These are phyloP conservation scores for Lepus europaeus DNA, from an alignment of 2,113 vertebrate species.

Conservation along the genomic window DNA sequence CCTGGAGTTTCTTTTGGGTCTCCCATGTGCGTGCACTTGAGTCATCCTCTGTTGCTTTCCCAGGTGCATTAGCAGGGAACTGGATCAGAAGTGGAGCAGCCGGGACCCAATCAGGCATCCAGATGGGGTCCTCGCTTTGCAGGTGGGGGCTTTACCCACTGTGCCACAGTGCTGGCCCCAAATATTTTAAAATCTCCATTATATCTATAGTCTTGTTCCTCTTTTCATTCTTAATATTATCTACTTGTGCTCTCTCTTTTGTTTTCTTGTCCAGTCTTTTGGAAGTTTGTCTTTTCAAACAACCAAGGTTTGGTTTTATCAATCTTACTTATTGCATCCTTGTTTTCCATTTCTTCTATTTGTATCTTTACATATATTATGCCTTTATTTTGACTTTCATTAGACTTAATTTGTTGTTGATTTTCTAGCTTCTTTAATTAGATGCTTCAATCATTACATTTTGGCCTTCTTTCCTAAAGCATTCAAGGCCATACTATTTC, in stretches of 20 bases:
- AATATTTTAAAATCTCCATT: neutral
- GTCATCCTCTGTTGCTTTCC: no score
- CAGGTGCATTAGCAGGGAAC: no score
- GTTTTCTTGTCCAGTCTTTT: conserved; percentile 8
- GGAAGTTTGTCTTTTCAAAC: neutral
- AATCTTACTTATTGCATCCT: neutral
- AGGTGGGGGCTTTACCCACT: no score
- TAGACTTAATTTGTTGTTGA: neutral
- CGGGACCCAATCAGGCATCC: no score
- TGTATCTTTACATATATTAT: neutral
- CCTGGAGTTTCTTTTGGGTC: no score
- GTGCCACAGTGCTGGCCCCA: neutral
- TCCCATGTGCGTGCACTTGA: no score
- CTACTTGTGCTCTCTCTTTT: conserved; percentile 1
- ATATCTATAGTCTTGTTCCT: neutral
- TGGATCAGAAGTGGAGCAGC: no score
- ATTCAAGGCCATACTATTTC: neutral
- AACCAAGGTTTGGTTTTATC: neutral
- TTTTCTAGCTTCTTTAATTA: conserved; percentile 43
- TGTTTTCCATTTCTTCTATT: neutral
- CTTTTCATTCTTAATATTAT: neutral
- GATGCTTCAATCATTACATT: neutral
- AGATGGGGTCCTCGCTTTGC: no score
- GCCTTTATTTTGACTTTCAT: neutral
- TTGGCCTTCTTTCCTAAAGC: neutral